phyloP scores from a whole-genome alignment of 2,888 invertebrate species.

The Galerucella nymphaeae region DNA sequence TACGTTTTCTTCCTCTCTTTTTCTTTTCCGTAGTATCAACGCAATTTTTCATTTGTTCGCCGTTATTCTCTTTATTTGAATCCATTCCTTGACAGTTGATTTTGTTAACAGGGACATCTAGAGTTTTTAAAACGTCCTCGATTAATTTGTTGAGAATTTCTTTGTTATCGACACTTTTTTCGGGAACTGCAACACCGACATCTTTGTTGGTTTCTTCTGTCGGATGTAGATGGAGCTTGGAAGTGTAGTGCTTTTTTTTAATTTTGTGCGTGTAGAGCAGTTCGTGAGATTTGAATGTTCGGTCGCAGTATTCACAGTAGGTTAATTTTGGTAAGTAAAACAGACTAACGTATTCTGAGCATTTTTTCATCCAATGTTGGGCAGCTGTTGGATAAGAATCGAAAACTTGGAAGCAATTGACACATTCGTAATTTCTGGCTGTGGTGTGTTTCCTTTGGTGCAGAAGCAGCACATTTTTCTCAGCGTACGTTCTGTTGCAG shows the following conservation, averaged over 20 bases:
- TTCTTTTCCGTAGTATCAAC: slow-evolving; percentile 42
- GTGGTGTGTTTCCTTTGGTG: slow-evolving; percentile 65
- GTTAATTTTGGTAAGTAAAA: slow-evolving; percentile 65
- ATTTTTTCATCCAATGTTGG: slow-evolving; percentile 68
- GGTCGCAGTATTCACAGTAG: slow-evolving; percentile 65
- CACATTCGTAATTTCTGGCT: slow-evolving; percentile 65
- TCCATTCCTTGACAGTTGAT: slow-evolving; percentile 26
- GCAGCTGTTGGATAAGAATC: slow-evolving; percentile 68
- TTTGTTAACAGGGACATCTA: slow-evolving; percentile 55
- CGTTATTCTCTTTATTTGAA: slow-evolving; percentile 25
- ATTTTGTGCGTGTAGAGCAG: slow-evolving; percentile 70
- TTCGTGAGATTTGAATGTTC: slow-evolving; percentile 67
- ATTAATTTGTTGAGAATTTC: slow-evolving; percentile 60
- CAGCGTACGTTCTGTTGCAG: slow-evolving; percentile 70
- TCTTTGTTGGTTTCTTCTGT: slow-evolving; percentile 39
- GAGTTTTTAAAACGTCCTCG: slow-evolving; percentile 60
- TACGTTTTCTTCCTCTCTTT: slow-evolving; percentile 57
- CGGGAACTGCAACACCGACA: slow-evolving; percentile 19
- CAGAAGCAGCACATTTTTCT: slow-evolving; percentile 64
- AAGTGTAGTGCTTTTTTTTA: slow-evolving; percentile 66
- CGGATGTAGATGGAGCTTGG: slow-evolving; percentile 57
- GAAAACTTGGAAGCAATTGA: slow-evolving; percentile 64
- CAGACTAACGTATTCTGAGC: slow-evolving; percentile 64
- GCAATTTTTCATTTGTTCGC: background rate
- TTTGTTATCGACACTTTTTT: slow-evolving; percentile 54